phyloP scores from a whole-genome alignment of 1,140 invertebrate genomes.

The Macrobrachium nipponense region DNA sequence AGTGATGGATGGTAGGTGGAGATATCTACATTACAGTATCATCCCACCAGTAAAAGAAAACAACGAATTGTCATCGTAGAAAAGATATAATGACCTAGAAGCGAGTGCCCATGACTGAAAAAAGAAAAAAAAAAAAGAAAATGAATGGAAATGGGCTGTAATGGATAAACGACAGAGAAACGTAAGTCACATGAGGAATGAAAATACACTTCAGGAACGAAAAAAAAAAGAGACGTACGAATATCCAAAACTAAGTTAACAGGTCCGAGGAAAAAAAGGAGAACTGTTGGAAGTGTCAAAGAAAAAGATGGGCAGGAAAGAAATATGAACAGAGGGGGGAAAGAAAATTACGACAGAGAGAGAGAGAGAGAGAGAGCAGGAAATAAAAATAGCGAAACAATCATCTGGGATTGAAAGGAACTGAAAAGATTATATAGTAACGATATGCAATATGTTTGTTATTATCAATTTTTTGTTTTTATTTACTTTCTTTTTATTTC shows the following conservation, averaged over 20 bases:
- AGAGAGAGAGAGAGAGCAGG: slow-evolving; percentile 38
- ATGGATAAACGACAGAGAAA: neutral
- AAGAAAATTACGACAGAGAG: slow-evolving; percentile 18
- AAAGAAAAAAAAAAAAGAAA: neutral
- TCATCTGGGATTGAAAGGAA: neutral
- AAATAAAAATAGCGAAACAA: slow-evolving; percentile 1
- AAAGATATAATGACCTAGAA: too few species aligned
- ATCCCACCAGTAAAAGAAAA: too few species aligned
- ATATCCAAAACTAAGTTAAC: neutral
- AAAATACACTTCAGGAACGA: neutral
- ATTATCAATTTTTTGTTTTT: too few species aligned
- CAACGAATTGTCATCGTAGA: too few species aligned
- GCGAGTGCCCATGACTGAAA: too few species aligned
- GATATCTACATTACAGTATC: too few species aligned
- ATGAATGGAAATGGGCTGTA: neutral
- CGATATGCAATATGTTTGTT: too few species aligned
- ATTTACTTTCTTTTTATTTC: too few species aligned
- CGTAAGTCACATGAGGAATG: too few species aligned
- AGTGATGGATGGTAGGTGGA: too few species aligned
- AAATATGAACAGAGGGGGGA: neutral
- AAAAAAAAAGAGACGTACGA: neutral
- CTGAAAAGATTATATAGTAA: neutral
- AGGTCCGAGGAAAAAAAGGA: neutral
- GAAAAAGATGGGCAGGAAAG: neutral
- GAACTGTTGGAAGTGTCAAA: neutral